Percentiles rank a stretch among this genome's conserved stretches.
phyloP scores from a whole-genome alignment of 1,140 invertebrate species.

The Carposina sasakii region DNA sequence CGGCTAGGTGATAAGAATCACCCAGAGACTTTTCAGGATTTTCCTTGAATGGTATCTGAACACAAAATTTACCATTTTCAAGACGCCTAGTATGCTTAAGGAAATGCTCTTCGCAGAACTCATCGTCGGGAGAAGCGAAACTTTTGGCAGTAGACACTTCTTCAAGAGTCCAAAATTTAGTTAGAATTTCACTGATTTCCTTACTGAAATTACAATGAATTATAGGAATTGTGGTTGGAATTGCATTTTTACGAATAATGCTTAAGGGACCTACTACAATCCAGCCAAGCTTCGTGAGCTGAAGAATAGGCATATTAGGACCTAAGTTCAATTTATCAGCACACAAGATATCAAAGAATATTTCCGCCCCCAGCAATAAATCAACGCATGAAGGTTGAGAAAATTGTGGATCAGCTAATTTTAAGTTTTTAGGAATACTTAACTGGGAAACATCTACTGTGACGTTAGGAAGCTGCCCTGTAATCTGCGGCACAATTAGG shows the following conservation, averaged over 20 bases:
- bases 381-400: conserved; percentile 1
- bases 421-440: background rate
- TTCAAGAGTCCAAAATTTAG: conserved; percentile 1
- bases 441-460: background rate
- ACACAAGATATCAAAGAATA: conserved; percentile 6
- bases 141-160: background rate
- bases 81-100: background rate
- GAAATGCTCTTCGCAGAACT: conserved; percentile 2
- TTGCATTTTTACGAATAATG: background rate
- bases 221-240: background rate
- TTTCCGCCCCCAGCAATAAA: conserved; percentile 4
- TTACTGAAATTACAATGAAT: conserved; percentile 5
- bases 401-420: conserved; percentile 9
- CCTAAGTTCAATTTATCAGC: conserved; percentile 3
- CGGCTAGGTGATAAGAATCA: conserved; percentile 35
- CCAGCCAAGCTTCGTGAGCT: conserved; percentile 2
- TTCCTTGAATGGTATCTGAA: conserved; percentile 11
- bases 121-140: background rate
- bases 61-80: conserved; percentile 7
- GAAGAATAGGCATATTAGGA: background rate
- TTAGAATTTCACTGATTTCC: background rate
- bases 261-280: conserved; percentile 7
- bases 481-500: background rate
- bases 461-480: background rate
- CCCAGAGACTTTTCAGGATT: conserved; percentile 22